Evolutionary conservation across 2,113 vertebrate genomes (phyloP), one percentile per base, ranked within the genome.

Genomic region (Crotalus horridus): DNA sequence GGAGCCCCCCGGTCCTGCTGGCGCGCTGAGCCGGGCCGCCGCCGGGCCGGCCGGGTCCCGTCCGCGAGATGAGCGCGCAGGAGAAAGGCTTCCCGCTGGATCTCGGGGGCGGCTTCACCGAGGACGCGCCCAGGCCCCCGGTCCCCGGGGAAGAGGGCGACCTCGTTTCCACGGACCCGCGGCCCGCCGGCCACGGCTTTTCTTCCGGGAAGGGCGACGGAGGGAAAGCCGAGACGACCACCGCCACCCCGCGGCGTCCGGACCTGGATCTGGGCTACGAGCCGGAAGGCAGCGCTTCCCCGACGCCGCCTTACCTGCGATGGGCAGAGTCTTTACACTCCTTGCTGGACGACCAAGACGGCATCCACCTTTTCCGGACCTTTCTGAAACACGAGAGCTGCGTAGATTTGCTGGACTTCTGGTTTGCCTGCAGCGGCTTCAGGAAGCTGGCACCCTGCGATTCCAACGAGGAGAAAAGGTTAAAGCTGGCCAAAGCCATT

Each of bases 381-480:
- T 99, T 99, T 96, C 98, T 99, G 94, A 98, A 98, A 95, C 98
- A 99, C 96, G 99, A 99, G 97, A 98, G 98, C 87, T 99, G 99
- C 0, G 98, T 98, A 0, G 99, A 99, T 93, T 96, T 99, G 97
- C 96, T 99, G 97, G 99, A 99, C 97, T 99, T 99, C 97, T 99
- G 99, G 99, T 99, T 99, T 56, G 99, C 98, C 3, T 99, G 99
- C 97, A 99, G 98, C 0, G 99, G 99, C 95, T 99, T 99, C 97
- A 97, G 99, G 91, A 99, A 99, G 95, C 98, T 99, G 90, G 99
- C 99, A 95, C 98, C 97, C 0, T 98, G 97, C 0, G 96, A 97
- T 24, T 97, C 98, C 9, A 98, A 98, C 0, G 99, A 99, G 96
- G 99, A 99, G 94, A 99, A 99, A 97, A 98, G 98, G 97, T 97